Evolutionary conservation across 2,113 vertebrate species (phyloP).

Genomic region (Platichthys stellatus): DNA sequence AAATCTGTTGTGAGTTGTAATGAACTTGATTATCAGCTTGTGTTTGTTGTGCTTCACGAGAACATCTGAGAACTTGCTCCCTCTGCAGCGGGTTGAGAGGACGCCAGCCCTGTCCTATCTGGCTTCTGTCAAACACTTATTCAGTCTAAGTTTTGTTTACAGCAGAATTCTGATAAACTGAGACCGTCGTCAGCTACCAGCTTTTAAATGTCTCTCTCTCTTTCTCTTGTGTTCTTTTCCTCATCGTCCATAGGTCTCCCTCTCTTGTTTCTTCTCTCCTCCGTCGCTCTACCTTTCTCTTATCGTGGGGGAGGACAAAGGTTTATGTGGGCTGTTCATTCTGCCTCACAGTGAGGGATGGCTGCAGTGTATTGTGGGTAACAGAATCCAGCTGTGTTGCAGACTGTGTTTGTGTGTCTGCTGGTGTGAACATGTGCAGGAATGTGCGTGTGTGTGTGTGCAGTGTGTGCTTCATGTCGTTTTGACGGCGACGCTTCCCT

Average conservation of each 20-base stretch:
- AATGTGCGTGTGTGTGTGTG: constrained; percentile 43
- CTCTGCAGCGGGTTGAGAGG: not conserved
- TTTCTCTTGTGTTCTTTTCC: too few species aligned
- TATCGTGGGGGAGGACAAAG: constrained; percentile 51
- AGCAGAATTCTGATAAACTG: constrained; percentile 29
- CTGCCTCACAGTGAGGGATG: constrained; percentile 67
- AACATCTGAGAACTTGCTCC: not conserved
- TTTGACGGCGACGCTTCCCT: constrained; percentile 19
- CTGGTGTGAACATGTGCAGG: constrained; percentile 44
- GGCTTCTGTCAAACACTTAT: constrained; percentile 16
- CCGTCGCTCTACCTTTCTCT: constrained; percentile 34
- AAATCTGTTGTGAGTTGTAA: not conserved
- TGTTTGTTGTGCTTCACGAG: not conserved
- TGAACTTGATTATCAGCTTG: not conserved
- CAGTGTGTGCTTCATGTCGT: constrained; percentile 41
- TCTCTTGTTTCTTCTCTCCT: constrained; percentile 4
- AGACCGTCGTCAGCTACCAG: not conserved
- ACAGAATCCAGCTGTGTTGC: constrained; percentile 74
- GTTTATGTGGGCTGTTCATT: constrained; percentile 61
- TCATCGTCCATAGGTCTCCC: constrained; percentile 1
- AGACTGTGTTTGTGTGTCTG: constrained; percentile 39
- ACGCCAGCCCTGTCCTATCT: constrained; percentile 13
- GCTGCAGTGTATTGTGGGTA: constrained; percentile 73
- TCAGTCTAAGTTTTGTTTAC: constrained; percentile 29
- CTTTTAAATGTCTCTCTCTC: not conserved